These are phyloP conservation scores for Acanthosepion esculentum DNA, from an alignment of 2,888 invertebrate genomes.

Conservation along the genomic window DNA sequence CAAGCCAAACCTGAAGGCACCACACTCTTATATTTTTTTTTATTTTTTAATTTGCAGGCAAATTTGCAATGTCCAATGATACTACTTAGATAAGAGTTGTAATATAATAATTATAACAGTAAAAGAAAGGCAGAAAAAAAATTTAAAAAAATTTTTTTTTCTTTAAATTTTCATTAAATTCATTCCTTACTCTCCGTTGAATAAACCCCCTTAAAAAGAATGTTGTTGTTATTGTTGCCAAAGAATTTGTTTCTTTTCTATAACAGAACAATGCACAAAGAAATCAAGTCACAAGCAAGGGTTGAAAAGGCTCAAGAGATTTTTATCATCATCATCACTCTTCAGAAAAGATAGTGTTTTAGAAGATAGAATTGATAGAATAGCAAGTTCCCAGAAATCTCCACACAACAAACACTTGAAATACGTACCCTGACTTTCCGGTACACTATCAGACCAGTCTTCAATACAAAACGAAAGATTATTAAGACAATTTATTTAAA, in stretches of 20 bases:
- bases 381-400: constrained; percentile 36
- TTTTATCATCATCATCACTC: not conserved
- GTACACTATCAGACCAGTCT: constrained; percentile 37
- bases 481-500: constrained; percentile 37
- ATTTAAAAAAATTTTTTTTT: not conserved
- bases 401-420: constrained; percentile 44
- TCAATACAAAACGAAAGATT: constrained; percentile 37
- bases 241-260: not conserved
- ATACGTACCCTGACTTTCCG: constrained; percentile 45
- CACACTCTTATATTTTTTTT: constrained; percentile 41
- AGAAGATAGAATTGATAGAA: constrained; percentile 10
- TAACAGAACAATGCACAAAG: not conserved
- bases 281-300: not conserved
- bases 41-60: not conserved
- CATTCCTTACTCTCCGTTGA: not conserved
- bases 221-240: not conserved
- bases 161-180: not conserved
- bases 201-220: not conserved
- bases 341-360: not conserved
- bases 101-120: not conserved
- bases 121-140: not conserved
- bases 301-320: not conserved
- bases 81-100: not conserved
- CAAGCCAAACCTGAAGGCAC: constrained; percentile 49
- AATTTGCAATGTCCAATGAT: not conserved